phyloP scores from a whole-genome alignment of 2,888 invertebrate genomes.

The Drosophila percnosoma region DNA sequence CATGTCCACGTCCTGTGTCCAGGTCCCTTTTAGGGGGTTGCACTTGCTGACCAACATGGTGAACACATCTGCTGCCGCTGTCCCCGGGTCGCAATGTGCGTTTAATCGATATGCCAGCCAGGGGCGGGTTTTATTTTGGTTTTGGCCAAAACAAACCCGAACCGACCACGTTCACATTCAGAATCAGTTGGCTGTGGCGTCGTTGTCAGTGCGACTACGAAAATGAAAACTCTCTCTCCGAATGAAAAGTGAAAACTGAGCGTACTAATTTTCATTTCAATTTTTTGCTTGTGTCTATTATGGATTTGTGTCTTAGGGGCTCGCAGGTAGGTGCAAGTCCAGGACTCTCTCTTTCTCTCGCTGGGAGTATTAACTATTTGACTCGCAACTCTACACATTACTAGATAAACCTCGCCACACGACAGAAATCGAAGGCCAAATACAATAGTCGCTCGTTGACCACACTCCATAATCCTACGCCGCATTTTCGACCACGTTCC shows the following conservation, averaged over 20 bases:
- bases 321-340: slow-evolving; percentile 80
- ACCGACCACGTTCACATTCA: slow-evolving; percentile 45
- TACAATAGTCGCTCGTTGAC: slow-evolving; percentile 73
- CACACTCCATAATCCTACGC: slow-evolving; percentile 54
- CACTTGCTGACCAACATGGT: slow-evolving; percentile 65
- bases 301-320: slow-evolving; percentile 85
- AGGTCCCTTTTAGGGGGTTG: slow-evolving; percentile 53
- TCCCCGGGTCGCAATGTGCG: slow-evolving; percentile 50
- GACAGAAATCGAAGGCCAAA: slow-evolving; percentile 83
- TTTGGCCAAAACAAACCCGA: slow-evolving; percentile 65
- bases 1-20: slow-evolving; percentile 26
- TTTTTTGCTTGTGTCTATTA: slow-evolving; percentile 65
- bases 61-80: slow-evolving; percentile 44
- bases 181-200: slow-evolving; percentile 68
- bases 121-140: slow-evolving; percentile 47
- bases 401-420: slow-evolving; percentile 84
- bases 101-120: slow-evolving; percentile 73
- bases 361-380: neutral
- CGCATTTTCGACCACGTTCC: slow-evolving; percentile 82
- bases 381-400: neutral
- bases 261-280: neutral
- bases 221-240: slow-evolving; percentile 27
- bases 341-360: neutral
- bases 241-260: slow-evolving; percentile 50
- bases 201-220: slow-evolving; percentile 44